Base-by-base conservation (phyloP, 2,888 invertebrate genomes). In the Rhingia rostrata region DNA sequence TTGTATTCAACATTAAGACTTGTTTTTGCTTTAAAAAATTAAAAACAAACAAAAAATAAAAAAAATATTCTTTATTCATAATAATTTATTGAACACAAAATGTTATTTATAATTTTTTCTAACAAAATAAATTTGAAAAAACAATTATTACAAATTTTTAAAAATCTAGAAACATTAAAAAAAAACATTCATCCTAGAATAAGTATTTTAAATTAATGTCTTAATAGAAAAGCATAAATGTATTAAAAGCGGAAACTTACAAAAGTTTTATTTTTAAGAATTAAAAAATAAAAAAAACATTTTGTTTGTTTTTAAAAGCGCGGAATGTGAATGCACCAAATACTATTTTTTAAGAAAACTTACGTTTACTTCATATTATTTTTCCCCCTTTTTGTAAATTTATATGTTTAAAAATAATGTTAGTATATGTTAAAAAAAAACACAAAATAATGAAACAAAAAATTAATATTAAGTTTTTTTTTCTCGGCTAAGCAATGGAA, bases 291-390 rank as follows among this genome's bases (percentile, higher is more conserved):
- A 33, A 72, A 53, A 63, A 39, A 51, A 56, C 22, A 7, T 51
- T 39, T 73, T 60, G 45, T 64, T 69, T 22, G 72, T 54, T 61
- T 78, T 56, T 60, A 49, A 35, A 56, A 72, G 66, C 67, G 61
- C 1, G 54, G 81, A 83, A 86, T 86, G 86, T 87, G 86, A 87
- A 87, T 86, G 87, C 87, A 87, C 87, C 87, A 87, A 87, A 87
- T 86, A 87, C 83, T 87, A 87, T 82, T 86, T 84, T 79, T 73
- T 86, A 87, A 86, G 86, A 78, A 22, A 64, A 77, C 74, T 77
- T 86, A 69, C 60, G 61, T 83, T 73, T 79, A 64, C 39, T 37
- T 45, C n/a, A 32, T 51, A 47, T 58, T 53, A 33, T 60, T 60
- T 78, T 56, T 58, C 45, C 7, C 5, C 22, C 49, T 6, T 75